Evolutionary conservation across 2,113 vertebrate species (phyloP), one percentile per base, ranked within the genome.

Genomic region (Puffinus mauretanicus): DNA sequence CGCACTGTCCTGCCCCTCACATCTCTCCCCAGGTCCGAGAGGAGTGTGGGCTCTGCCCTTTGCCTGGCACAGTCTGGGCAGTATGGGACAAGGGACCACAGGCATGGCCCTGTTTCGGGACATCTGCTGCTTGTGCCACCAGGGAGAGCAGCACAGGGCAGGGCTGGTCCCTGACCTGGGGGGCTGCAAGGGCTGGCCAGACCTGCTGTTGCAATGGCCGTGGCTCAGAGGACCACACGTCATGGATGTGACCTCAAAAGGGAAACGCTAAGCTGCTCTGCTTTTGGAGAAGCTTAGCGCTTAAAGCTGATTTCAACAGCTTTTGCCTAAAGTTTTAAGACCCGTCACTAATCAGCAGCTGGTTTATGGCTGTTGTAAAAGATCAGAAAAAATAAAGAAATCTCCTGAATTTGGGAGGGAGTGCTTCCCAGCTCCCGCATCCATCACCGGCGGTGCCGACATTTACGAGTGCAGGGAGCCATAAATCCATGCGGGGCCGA

Each of bases 241-340:
- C 95, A 80, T 57, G 51, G 58, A 12, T 30, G 62, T 69, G 93
- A 89, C 91, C 96, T 93, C 91, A 51, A 94, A 94, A 94, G 77
- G 73, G 75, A 91, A 82, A 30, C 0, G 5, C 62, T 95, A 94
- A 94, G 84, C 91, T 4, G 60, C 85, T 95, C 79, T 40, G 85
- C 85, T 93, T 58, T 70, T 6, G 13, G 92, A 95, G 86, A 60
- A 86, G 95, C 94, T 97, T 94, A 93, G 86, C 61, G 44, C 79
- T 91, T 84, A 92, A 97, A 97, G 92, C 96, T 92, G 96, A 96
- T 97, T 96, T 84, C 90, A 88, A 96, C 90, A 97, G 97, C 97
- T 96, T 97, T 94, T 96, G 64, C 92, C 94, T 91, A 60, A 97
- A 96, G 95, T 97, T 97, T 97, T 96, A 96, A 95, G 93, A 96